Percentiles rank a stretch among this genome's conserved stretches.
Conservation (phyloP, 2,113 vertebrate species). For the Alethe diademata region DNA sequence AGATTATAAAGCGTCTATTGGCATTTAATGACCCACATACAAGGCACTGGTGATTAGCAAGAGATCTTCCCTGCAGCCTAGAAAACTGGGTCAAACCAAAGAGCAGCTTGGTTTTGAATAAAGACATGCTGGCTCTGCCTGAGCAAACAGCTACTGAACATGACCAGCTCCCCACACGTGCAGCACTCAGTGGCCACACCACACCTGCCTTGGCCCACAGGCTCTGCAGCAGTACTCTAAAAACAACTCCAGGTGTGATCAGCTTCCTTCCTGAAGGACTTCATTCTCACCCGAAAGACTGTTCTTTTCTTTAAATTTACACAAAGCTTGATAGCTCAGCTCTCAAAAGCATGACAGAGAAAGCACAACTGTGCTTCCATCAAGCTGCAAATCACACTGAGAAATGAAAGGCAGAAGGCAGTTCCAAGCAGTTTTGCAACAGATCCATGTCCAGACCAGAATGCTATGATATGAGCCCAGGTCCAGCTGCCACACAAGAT, state of each 20-base stretch:
- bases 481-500: background rate
- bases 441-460: background rate
- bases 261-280: background rate
- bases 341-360: background rate
- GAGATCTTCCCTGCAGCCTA: background rate
- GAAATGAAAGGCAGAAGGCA: background rate
- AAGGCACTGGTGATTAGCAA: background rate
- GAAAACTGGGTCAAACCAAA: slow-evolving; percentile 55
- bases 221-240: background rate
- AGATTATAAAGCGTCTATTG: background rate
- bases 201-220: background rate
- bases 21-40: slow-evolving; percentile 52
- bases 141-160: background rate
- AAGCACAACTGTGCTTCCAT: background rate
- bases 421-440: background rate
- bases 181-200: background rate
- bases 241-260: background rate
- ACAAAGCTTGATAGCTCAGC: background rate
- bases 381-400: background rate
- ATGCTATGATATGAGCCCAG: background rate
- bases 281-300: background rate
- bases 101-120: slow-evolving; percentile 1
- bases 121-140: background rate
- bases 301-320: background rate
- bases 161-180: background rate